Evolutionary conservation across 2,888 invertebrate species (phyloP).

Genomic region (Teinopalpus imperialis): DNA sequence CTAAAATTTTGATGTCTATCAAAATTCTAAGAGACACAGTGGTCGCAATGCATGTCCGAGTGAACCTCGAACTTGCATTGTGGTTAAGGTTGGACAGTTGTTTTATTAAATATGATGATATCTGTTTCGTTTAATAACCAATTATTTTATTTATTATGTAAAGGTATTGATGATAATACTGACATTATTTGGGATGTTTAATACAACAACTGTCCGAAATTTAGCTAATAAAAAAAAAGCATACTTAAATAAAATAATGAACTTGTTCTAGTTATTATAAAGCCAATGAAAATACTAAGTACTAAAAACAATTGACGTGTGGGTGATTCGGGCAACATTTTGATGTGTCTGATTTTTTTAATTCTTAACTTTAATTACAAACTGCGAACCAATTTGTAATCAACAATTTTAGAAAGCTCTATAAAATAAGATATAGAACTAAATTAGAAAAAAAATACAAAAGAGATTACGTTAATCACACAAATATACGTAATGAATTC

Average conservation of each 20-base stretch:
- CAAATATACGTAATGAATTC: constrained; percentile 9
- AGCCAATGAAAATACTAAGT: constrained; percentile 1
- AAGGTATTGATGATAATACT: not conserved
- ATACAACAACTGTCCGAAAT: constrained; percentile 12
- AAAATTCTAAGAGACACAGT: constrained; percentile 1
- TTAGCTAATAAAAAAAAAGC: constrained; percentile 3
- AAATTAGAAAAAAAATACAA: too few relatives aligned
- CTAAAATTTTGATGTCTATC: constrained; percentile 8
- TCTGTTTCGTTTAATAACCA: too few relatives aligned
- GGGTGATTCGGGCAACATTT: not conserved
- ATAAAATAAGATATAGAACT: too few relatives aligned
- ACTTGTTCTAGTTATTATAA: not conserved
- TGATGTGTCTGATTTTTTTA: too few relatives aligned
- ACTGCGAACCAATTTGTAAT: too few relatives aligned
- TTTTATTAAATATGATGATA: constrained; percentile 3
- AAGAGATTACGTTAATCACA: too few relatives aligned
- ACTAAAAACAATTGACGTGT: too few relatives aligned
- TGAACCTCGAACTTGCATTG: constrained; percentile 1
- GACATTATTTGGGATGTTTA: not conserved
- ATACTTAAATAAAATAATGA: not conserved
- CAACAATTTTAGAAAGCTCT: too few relatives aligned
- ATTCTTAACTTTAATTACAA: too few relatives aligned
- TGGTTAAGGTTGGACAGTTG: constrained; percentile 11
- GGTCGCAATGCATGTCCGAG: not conserved
- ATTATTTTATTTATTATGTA: too few relatives aligned